Evolutionary conservation across 2,888 invertebrate genomes (phyloP).

Genomic region (Aphidoletes aphidimyza): DNA sequence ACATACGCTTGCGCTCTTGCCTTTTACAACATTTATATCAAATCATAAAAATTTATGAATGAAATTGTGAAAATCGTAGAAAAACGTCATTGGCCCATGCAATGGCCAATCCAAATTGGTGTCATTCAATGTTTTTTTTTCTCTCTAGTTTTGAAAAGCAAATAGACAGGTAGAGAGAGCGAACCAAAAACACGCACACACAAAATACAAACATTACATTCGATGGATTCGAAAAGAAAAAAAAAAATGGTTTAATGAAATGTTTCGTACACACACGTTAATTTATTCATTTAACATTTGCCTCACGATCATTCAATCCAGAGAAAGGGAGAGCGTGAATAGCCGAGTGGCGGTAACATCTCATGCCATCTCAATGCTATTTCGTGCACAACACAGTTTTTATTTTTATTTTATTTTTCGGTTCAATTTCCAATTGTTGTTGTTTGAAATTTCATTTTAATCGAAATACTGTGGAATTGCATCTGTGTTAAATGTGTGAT

Average conservation of each 20-base stretch:
- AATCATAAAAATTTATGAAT: slow-evolving; percentile 10
- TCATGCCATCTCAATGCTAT: neutral
- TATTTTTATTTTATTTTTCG: neutral
- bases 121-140: neutral
- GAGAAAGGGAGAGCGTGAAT: slow-evolving; percentile 15
- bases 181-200: neutral
- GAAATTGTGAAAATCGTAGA: slow-evolving; percentile 32
- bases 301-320: neutral
- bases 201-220: slow-evolving; percentile 37
- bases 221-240: too few relatives aligned
- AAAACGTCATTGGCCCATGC: slow-evolving; percentile 17
- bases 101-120: neutral
- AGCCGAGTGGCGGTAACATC: too few relatives aligned
- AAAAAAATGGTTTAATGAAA: neutral
- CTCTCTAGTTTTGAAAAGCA: neutral
- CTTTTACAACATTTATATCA: neutral
- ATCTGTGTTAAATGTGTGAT: slow-evolving; percentile 45
- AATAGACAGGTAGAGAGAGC: neutral
- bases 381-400: neutral
- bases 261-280: slow-evolving; percentile 45
- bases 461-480: slow-evolving; percentile 11
- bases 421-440: neutral
- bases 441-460: neutral
- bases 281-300: slow-evolving; percentile 37
- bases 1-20: too few relatives aligned